Conservation (phyloP, 2,797 vertebrate genomes). For the Rousettus madagascariensis region DNA sequence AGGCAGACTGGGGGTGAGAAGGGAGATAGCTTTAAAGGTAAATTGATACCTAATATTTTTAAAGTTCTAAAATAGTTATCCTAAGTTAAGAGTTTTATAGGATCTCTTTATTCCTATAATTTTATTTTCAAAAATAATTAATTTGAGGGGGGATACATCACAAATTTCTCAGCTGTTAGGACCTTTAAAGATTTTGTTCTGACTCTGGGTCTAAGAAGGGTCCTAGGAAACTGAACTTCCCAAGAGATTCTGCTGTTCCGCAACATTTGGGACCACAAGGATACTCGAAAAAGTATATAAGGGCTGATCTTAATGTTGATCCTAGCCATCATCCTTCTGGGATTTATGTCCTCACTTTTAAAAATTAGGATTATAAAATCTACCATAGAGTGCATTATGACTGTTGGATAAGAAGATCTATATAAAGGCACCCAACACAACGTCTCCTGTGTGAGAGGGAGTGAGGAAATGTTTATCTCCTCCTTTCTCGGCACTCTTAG, state of each 20-base stretch:
- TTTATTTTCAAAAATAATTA: not conserved
- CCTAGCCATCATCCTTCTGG: not conserved
- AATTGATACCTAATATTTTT: not conserved
- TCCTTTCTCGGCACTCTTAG: not conserved
- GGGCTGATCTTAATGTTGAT: not conserved
- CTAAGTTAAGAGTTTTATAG: not conserved
- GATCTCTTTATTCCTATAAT: not conserved
- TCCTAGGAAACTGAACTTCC: not conserved
- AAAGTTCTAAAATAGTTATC: not conserved
- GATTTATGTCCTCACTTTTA: not conserved
- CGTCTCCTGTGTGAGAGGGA: not conserved
- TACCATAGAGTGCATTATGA: not conserved
- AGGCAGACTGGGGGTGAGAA: accelerated
- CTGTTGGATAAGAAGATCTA: not conserved
- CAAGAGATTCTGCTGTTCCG: not conserved
- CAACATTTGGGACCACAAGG: not conserved
- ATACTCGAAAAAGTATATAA: not conserved
- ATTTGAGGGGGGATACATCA: not conserved
- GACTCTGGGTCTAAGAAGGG: not conserved
- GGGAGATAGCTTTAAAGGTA: not conserved
- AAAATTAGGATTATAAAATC: not conserved
- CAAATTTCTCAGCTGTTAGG: not conserved
- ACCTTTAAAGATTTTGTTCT: not conserved
- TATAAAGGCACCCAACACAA: not conserved
- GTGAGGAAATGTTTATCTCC: not conserved